phyloP scores from a whole-genome alignment of 2,113 vertebrate species.

The Pristiophorus japonicus region DNA sequence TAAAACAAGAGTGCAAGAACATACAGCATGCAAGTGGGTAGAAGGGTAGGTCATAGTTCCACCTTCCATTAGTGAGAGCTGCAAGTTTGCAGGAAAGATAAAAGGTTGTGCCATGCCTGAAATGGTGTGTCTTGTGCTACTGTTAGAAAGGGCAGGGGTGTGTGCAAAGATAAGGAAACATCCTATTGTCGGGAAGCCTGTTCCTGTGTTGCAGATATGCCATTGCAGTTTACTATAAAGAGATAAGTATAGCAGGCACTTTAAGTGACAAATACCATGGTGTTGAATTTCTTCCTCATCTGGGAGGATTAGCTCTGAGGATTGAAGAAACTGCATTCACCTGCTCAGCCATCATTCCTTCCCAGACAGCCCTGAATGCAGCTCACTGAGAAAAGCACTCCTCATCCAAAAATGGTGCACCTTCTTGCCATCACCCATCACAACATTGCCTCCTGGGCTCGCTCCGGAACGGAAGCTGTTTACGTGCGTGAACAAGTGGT shows the following conservation, averaged over 20 bases:
- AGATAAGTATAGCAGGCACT: neutral
- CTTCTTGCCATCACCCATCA: neutral
- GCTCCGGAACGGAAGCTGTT: neutral
- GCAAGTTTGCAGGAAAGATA: neutral
- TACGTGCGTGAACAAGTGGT: neutral
- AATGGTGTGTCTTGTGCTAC: neutral
- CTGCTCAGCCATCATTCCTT: neutral
- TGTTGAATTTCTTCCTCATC: constrained; percentile 5
- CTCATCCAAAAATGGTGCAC: neutral
- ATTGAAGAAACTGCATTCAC: neutral
- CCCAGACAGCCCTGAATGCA: neutral
- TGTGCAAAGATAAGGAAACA: neutral
- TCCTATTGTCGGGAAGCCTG: neutral
- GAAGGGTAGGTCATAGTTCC: neutral
- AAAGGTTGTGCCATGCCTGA: neutral
- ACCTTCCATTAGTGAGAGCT: neutral
- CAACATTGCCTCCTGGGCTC: neutral
- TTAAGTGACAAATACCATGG: neutral
- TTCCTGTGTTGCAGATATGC: neutral
- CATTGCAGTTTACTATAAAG: neutral
- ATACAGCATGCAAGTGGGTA: neutral
- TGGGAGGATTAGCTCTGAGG: neutral
- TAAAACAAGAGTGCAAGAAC: neutral
- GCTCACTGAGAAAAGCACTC: neutral
- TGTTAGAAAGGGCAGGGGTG: neutral